phyloP scores from a whole-genome alignment of 2,888 invertebrate genomes.

The Pristionchus maxplancki region DNA sequence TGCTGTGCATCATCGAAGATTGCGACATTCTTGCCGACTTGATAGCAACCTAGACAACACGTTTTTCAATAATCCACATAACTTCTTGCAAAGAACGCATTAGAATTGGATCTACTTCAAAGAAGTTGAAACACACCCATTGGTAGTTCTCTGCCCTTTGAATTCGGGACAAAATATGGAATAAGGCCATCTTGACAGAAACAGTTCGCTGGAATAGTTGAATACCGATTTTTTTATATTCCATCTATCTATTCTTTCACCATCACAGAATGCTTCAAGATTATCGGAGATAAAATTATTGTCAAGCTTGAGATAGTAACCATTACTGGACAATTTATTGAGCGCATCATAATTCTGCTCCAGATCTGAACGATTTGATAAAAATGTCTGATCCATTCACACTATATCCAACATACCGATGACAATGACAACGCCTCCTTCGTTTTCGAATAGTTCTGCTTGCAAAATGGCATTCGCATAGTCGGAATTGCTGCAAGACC shows the following conservation, averaged over 20 bases:
- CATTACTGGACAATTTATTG: neutral
- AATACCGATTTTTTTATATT: neutral
- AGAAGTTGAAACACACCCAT: neutral
- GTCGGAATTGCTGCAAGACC: neutral
- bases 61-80: no score
- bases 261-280: neutral
- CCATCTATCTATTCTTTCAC: no score
- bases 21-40: neutral
- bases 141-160: neutral
- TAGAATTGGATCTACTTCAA: no score
- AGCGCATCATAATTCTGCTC: neutral
- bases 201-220: neutral
- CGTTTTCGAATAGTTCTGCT: neutral
- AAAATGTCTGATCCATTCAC: neutral
- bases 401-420: neutral
- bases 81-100: neutral
- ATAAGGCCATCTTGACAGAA: slow-evolving; percentile 4
- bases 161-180: neutral
- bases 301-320: neutral
- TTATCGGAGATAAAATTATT: neutral
- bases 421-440: neutral
- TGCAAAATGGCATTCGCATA: neutral
- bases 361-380: slow-evolving; percentile 1
- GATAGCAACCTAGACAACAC: neutral
- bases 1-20: neutral